A percentile compares a stretch with the other conserved stretches of the same genome.
Conservation (phyloP, 1,140 invertebrate species). For the Hylaeus anthracinus region DNA sequence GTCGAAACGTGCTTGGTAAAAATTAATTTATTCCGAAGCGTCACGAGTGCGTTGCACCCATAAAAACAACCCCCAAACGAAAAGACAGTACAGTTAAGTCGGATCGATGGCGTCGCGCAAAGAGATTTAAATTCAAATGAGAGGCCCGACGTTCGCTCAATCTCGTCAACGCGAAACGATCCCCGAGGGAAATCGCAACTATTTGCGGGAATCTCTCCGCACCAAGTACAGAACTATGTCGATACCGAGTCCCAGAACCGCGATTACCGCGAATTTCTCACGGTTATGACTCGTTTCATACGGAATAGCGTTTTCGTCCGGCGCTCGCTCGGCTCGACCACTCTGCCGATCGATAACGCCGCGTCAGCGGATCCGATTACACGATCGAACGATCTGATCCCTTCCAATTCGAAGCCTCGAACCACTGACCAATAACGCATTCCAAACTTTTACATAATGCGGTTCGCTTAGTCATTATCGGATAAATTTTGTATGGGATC, state of each 20-base stretch:
- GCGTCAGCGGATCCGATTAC: neutral
- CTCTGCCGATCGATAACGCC: too few species aligned
- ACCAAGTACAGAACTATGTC: neutral
- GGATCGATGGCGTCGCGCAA: neutral
- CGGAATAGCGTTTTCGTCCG: neutral
- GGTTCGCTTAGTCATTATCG: too few species aligned
- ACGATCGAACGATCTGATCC: too few species aligned
- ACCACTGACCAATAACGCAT: neutral
- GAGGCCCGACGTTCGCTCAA: neutral
- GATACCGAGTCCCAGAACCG: too few species aligned
- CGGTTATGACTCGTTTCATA: neutral
- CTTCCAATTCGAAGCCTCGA: neutral
- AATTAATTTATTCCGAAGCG: too few species aligned
- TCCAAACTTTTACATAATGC: neutral
- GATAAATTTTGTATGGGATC: too few species aligned
- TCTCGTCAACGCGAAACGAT: neutral
- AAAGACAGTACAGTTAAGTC: neutral
- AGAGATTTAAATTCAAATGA: constrained; percentile 15
- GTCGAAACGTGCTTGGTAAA: too few species aligned
- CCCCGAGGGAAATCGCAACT: constrained; percentile 5
- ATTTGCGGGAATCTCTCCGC: neutral
- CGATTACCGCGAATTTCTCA: neutral
- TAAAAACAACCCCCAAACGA: neutral
- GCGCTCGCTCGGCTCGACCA: neutral
- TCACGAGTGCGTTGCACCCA: too few species aligned